phyloP scores from a whole-genome alignment of 2,797 vertebrate species.

The Hydrocynus forskahlii region DNA sequence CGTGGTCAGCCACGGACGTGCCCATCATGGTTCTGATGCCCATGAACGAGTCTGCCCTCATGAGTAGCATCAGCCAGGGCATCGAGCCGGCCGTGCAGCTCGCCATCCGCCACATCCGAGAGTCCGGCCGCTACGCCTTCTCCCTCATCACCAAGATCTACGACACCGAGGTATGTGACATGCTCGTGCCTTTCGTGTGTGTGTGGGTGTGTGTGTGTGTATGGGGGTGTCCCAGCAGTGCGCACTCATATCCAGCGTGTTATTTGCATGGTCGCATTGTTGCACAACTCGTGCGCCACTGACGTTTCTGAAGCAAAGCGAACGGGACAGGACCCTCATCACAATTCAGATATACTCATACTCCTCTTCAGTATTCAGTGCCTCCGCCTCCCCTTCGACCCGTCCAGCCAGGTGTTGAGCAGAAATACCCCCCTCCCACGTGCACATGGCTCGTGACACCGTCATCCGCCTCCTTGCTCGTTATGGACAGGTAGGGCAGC shows the following conservation, averaged over 20 bases:
- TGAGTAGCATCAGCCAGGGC: slow-evolving; percentile 85
- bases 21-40: slow-evolving; percentile 87
- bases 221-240: not conserved
- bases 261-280: slow-evolving; percentile 55
- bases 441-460: slow-evolving; percentile 42
- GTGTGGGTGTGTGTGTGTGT: not conserved
- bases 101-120: slow-evolving; percentile 82
- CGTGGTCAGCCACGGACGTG: slow-evolving; percentile 68
- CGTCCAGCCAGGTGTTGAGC: slow-evolving; percentile 19
- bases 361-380: not conserved
- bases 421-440: slow-evolving; percentile 20
- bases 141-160: slow-evolving; percentile 86
- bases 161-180: slow-evolving; percentile 81
- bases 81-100: slow-evolving; percentile 84
- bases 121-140: slow-evolving; percentile 81
- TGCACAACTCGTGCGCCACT: slow-evolving; percentile 38
- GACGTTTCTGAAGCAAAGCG: not conserved
- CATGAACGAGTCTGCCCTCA: slow-evolving; percentile 84
- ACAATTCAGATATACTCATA: not conserved
- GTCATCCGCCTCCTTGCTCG: not conserved
- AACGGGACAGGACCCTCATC: not conserved
- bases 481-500: not conserved
- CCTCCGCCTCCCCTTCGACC: not conserved
- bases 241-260: not conserved
- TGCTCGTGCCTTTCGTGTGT: slow-evolving; percentile 22